phyloP scores from a whole-genome alignment of 2,113 vertebrate species.

The Apodemus speciosus region DNA sequence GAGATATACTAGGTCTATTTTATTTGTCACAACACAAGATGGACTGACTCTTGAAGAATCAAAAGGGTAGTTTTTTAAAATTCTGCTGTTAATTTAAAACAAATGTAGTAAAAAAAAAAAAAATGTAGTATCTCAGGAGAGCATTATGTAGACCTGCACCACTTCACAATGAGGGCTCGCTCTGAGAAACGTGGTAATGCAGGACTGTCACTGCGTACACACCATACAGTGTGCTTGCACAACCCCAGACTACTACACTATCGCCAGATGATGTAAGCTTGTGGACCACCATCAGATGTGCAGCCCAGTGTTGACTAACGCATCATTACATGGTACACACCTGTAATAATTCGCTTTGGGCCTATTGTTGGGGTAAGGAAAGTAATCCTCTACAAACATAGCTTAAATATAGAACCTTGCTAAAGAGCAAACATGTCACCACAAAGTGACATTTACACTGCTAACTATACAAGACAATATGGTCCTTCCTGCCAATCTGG shows the following conservation, averaged over 20 bases:
- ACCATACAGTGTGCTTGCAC: not conserved
- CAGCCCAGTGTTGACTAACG: not conserved
- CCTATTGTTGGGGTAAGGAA: not conserved
- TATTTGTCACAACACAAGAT: not conserved
- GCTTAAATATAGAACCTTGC: not conserved
- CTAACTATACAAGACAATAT: not conserved
- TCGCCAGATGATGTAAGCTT: not conserved
- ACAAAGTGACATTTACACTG: not conserved
- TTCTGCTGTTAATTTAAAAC: not conserved
- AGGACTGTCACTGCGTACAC: not conserved
- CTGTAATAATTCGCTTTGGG: not conserved
- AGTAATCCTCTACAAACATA: not conserved
- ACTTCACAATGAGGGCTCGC: too few species aligned
- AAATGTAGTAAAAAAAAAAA: not conserved
- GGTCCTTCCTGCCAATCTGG: not conserved
- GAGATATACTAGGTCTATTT: not conserved
- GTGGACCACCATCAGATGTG: not conserved
- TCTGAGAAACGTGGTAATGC: not conserved
- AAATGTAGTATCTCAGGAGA: conserved; percentile 10
- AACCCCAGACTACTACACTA: not conserved
- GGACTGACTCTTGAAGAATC: not conserved
- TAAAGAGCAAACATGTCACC: not conserved
- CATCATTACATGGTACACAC: not conserved
- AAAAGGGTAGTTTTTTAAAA: not conserved
- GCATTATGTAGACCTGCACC: not conserved